phyloP scores from a whole-genome alignment of 1,140 invertebrate genomes.

The Aleiodes sp. region DNA sequence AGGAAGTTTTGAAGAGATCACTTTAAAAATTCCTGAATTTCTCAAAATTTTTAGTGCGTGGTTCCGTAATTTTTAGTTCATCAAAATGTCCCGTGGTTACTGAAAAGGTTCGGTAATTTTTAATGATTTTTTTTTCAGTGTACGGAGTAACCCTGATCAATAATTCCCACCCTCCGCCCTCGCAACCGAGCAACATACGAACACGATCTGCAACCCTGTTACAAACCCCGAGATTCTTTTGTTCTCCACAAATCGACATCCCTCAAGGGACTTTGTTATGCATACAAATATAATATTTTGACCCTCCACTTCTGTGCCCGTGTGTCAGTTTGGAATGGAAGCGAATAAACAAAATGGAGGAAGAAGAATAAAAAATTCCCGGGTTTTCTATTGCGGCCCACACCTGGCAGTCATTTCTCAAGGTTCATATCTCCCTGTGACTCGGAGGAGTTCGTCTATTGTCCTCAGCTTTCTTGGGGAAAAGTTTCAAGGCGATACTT shows the following conservation, averaged over 20 bases:
- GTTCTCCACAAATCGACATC: constrained; percentile 54
- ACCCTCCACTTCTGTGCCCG: background rate
- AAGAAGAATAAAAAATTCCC: background rate
- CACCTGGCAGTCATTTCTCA: constrained; percentile 48
- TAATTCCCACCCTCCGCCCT: background rate
- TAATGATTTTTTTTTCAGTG: too few species aligned
- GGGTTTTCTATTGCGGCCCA: background rate
- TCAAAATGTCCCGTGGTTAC: too few species aligned
- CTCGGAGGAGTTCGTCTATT: constrained; percentile 64
- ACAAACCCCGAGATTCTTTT: constrained; percentile 62
- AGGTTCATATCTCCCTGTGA: constrained; percentile 64
- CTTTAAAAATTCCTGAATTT: too few species aligned
- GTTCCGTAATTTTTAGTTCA: too few species aligned
- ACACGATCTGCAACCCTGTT: constrained; percentile 55
- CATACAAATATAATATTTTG: background rate
- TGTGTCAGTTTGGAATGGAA: background rate
- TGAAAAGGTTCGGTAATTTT: too few species aligned
- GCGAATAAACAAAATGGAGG: background rate
- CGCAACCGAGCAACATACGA: background rate
- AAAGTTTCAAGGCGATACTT: too few species aligned
- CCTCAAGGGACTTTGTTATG: background rate
- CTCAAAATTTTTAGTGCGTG: too few species aligned
- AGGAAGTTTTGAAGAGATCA: too few species aligned
- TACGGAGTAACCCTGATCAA: too few species aligned
- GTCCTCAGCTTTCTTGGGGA: constrained; percentile 62